phyloP scores from a whole-genome alignment of 2,113 vertebrate species.

The Salvelinus namaycush region DNA sequence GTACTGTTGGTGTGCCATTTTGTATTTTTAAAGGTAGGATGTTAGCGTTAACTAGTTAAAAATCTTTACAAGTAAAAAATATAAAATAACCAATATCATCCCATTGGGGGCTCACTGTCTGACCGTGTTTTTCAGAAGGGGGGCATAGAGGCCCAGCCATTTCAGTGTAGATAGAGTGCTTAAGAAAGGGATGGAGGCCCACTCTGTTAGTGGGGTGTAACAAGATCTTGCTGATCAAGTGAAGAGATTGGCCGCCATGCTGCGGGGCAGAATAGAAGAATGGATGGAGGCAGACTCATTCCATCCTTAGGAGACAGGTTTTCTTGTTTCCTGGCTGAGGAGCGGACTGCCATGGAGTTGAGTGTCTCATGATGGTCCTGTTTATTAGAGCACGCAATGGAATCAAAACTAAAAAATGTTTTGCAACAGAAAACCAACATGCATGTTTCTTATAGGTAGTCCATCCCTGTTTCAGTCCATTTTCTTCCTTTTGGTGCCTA shows the following conservation, averaged over 20 bases:
- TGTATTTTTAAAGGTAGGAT: not conserved
- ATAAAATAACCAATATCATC: not conserved
- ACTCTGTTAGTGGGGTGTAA: constrained; percentile 26
- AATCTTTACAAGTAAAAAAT: too few relatives aligned
- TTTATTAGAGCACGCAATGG: constrained; percentile 4
- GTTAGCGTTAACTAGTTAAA: not conserved
- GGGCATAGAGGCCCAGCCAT: not conserved
- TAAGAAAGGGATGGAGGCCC: constrained; percentile 1
- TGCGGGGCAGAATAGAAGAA: not conserved
- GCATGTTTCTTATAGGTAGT: too few relatives aligned
- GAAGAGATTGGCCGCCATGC: constrained; percentile 28
- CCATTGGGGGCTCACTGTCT: not conserved
- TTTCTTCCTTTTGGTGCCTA: too few relatives aligned
- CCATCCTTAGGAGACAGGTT: not conserved
- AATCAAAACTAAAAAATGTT: too few relatives aligned
- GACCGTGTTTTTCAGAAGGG: constrained; percentile 6
- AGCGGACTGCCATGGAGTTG: constrained; percentile 26
- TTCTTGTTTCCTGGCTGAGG: constrained; percentile 30
- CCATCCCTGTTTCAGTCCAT: too few relatives aligned
- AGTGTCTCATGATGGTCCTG: constrained; percentile 1
- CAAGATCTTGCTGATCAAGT: constrained; percentile 28
- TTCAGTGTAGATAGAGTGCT: not conserved
- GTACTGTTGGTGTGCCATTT: not conserved
- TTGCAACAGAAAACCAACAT: too few relatives aligned
- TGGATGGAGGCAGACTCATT: not conserved